These are phyloP conservation scores for Pseudochirops cupreus DNA, from an alignment of 2,797 vertebrate genomes.

Conservation along the genomic window DNA sequence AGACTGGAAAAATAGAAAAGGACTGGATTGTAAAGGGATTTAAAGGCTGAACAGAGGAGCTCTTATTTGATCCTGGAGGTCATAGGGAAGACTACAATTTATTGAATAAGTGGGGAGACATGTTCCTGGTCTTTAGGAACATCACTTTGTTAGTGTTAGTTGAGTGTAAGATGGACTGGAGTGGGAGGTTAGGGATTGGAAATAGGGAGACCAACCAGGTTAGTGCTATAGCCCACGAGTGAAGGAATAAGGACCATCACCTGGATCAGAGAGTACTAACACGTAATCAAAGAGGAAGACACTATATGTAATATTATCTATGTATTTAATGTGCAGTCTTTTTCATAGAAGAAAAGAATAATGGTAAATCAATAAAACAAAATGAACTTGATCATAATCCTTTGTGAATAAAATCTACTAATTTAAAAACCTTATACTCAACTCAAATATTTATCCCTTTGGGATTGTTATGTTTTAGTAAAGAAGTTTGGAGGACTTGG, in stretches of 20 bases:
- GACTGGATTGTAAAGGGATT: not conserved
- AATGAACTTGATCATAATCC: not conserved
- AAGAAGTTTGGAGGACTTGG: slow-evolving; percentile 6
- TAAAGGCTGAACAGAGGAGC: not conserved
- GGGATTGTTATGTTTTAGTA: not conserved
- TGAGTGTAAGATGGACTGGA: not conserved
- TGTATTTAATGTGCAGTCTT: not conserved
- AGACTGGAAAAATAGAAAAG: not conserved
- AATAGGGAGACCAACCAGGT: not conserved
- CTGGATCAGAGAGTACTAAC: not conserved
- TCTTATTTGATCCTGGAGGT: not conserved
- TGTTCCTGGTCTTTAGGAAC: not conserved
- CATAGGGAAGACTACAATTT: not conserved
- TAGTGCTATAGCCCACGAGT: not conserved
- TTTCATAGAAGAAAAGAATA: not conserved
- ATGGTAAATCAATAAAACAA: not conserved
- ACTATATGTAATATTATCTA: not conserved
- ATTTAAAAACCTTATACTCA: not conserved
- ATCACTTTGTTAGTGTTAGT: not conserved
- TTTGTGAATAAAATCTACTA: not conserved
- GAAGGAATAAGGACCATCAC: not conserved
- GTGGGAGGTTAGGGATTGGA: not conserved
- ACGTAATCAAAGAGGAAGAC: not conserved
- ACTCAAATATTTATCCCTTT: not conserved
- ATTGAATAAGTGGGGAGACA: not conserved